phyloP scores from a whole-genome alignment of 2,888 invertebrate species.

The Pardosa pseudoannulata region DNA sequence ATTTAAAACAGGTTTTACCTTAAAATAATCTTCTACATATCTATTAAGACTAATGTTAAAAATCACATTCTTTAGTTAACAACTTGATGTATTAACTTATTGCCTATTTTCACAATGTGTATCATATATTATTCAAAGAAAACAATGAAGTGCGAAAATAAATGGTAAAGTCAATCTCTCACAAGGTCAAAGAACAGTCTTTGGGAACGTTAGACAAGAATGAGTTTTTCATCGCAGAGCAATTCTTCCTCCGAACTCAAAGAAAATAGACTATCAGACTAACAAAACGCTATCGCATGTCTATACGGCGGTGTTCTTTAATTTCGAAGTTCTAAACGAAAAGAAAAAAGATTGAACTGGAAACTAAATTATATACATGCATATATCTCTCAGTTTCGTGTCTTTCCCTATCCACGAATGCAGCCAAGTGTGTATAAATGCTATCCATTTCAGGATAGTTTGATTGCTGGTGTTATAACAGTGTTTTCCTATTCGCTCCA shows the following conservation, averaged over 20 bases:
- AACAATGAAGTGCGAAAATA: no score
- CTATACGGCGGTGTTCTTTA: background rate
- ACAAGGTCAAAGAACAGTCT: no score
- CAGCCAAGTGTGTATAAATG: conserved; percentile 3
- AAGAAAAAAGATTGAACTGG: background rate
- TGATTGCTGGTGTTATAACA: conserved; percentile 8
- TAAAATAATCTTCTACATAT: no score
- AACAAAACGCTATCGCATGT: background rate
- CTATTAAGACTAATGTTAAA: no score
- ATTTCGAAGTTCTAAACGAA: background rate
- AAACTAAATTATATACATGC: conserved; percentile 2
- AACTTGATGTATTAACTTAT: no score
- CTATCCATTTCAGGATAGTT: background rate
- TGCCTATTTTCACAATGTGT: no score
- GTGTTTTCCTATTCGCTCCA: background rate
- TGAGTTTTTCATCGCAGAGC: no score
- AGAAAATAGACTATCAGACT: background rate
- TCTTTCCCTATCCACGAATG: background rate
- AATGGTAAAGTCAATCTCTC: no score
- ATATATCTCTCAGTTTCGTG: background rate
- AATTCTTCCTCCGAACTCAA: background rate
- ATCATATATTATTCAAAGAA: no score
- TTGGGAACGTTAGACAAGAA: no score
- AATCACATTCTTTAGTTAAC: no score
- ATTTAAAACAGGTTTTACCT: no score